Conservation (phyloP, 2,113 vertebrate genomes). For the Fukomys damarensis region DNA sequence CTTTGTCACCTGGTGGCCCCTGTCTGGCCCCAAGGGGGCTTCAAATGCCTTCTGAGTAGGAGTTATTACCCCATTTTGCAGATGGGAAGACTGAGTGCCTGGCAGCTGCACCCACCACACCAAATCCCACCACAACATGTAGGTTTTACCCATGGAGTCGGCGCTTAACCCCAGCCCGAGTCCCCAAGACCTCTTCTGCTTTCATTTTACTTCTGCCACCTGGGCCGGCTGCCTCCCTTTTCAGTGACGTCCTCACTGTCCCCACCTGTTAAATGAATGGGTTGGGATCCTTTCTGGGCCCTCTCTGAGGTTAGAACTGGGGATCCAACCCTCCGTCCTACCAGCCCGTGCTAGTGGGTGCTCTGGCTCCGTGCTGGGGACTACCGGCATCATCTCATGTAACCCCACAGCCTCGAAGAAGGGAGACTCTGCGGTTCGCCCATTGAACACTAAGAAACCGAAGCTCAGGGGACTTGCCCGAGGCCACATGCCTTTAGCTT, state of each 20-base stretch:
- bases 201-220: background rate
- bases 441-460: background rate
- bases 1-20: background rate
- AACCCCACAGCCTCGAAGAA: background rate
- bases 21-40: background rate
- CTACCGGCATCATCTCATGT: background rate
- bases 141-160: background rate
- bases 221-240: background rate
- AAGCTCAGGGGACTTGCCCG: background rate
- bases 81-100: background rate
- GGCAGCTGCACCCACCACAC: background rate
- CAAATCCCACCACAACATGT: background rate
- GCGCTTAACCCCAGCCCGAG: no score
- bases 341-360: rapidly evolving
- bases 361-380: background rate
- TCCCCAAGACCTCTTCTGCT: background rate
- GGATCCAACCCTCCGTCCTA: background rate
- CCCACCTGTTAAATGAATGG: background rate
- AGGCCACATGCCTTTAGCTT: no score
- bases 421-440: background rate
- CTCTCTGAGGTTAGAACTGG: background rate
- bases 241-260: background rate
- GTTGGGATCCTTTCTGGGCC: background rate
- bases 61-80: background rate
- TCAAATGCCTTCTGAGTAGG: background rate